Percentiles rank a stretch among this genome's conserved stretches.
Conservation (phyloP, 2,797 vertebrate species). For the Lycodopsis pacificus region DNA sequence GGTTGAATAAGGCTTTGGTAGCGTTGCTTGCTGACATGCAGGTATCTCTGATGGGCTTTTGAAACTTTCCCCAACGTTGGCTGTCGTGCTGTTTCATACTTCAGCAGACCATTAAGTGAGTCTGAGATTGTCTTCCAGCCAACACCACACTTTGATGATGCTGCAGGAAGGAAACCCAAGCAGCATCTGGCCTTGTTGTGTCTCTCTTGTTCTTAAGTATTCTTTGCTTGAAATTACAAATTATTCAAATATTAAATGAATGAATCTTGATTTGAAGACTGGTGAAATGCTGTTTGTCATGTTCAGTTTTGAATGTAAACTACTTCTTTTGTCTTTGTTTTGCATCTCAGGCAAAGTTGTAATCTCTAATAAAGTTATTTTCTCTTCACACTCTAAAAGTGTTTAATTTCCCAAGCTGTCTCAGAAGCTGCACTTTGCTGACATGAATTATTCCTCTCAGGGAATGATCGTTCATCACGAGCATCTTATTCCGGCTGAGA, state of each 20-base stretch:
- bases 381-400: constrained; percentile 24
- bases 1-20: not conserved
- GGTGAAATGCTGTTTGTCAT: not conserved
- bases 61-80: not conserved
- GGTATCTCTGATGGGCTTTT: constrained; percentile 10
- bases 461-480: constrained; percentile 64
- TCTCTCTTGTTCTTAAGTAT: not conserved
- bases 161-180: not conserved
- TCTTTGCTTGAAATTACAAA: not conserved
- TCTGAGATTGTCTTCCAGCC: not conserved
- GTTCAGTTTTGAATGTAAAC: not conserved
- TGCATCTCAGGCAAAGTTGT: not conserved
- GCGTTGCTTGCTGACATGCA: constrained; percentile 1
- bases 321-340: not conserved
- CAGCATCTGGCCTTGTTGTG: not conserved
- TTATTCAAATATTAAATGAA: not conserved
- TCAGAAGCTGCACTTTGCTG: constrained; percentile 26
- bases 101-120: constrained; percentile 36
- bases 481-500: constrained; percentile 64
- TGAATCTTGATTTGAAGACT: not conserved
- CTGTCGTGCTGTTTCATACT: constrained; percentile 12
- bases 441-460: constrained; percentile 55
- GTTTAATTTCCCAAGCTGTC: constrained; percentile 41
- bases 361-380: constrained; percentile 30
- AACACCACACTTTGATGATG: not conserved